phyloP scores from a whole-genome alignment of 2,888 invertebrate genomes.

The Gortyna flavago region DNA sequence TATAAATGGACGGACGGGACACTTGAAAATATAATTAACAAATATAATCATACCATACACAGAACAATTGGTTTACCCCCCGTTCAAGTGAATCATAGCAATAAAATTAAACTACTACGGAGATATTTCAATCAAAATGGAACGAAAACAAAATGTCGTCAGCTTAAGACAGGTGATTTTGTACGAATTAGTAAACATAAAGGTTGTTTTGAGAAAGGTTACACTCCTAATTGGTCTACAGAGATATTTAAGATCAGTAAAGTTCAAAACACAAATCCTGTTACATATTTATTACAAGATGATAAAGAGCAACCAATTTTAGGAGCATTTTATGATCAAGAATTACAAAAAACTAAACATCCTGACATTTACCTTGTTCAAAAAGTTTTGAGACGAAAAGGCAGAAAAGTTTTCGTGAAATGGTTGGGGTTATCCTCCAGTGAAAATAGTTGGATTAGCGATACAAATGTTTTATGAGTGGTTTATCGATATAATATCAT shows the following conservation, averaged over 20 bases:
- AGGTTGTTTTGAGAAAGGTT: conserved; percentile 42
- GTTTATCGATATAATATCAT: not conserved
- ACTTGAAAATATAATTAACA: too few species aligned
- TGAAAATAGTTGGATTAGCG: too few species aligned
- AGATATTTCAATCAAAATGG: not conserved
- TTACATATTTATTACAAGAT: conserved; percentile 52
- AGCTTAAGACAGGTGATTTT: conserved; percentile 20
- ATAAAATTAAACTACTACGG: conserved; percentile 1
- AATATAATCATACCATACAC: not conserved
- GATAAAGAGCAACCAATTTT: conserved; percentile 2
- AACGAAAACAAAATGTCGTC: not conserved
- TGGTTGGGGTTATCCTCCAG: too few species aligned
- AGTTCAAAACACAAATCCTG: conserved; percentile 51
- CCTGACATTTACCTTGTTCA: too few species aligned
- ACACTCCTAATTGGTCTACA: conserved; percentile 54
- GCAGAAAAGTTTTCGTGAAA: too few species aligned
- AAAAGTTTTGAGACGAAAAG: too few species aligned
- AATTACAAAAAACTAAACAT: not conserved
- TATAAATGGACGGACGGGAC: not conserved
- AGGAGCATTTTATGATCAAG: not conserved
- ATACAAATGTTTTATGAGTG: too few species aligned
- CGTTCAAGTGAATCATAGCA: conserved; percentile 2
- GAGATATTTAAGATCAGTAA: conserved; percentile 56
- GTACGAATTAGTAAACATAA: conserved; percentile 54
- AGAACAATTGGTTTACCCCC: not conserved